phyloP scores from a whole-genome alignment of 2,797 vertebrate species.

The Luscinia megarhynchos region DNA sequence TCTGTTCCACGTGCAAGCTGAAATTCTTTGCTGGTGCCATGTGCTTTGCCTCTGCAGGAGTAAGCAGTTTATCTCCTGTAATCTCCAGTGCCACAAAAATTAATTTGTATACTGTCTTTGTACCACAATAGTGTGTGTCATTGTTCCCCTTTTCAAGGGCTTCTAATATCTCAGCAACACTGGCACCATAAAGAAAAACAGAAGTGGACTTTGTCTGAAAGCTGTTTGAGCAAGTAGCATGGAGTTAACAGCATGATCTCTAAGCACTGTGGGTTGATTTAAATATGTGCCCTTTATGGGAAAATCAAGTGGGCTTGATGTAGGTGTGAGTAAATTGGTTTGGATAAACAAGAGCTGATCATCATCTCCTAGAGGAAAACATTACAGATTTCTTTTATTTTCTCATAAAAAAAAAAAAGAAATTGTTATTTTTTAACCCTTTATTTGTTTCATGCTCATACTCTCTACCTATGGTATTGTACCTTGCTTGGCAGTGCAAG shows the following conservation, averaged over 20 bases:
- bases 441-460: not conserved
- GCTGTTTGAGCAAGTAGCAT: not conserved
- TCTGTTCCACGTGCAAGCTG: not conserved
- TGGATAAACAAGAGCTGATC: not conserved
- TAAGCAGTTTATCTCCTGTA: conserved; percentile 63
- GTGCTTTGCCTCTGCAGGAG: conserved; percentile 24
- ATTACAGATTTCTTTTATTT: not conserved
- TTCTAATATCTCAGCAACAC: not conserved
- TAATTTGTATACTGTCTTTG: conserved; percentile 35
- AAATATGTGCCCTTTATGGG: conserved; percentile 37
- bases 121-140: not conserved
- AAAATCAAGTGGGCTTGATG: not conserved
- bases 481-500: not conserved
- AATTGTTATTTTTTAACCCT: not conserved
- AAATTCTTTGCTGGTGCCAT: conserved; percentile 40
- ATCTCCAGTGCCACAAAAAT: conserved; percentile 20
- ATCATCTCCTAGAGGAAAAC: not conserved
- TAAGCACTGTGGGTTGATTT: conserved; percentile 11
- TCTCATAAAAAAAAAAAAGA: not conserved
- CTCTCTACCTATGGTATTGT: not conserved
- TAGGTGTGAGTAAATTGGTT: conserved; percentile 24
- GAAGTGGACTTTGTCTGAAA: conserved; percentile 38
- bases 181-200: not conserved
- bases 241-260: not conserved
- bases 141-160: conserved; percentile 21